phyloP scores from a whole-genome alignment of 1,140 invertebrate genomes.

The Campoletis sonorensis region DNA sequence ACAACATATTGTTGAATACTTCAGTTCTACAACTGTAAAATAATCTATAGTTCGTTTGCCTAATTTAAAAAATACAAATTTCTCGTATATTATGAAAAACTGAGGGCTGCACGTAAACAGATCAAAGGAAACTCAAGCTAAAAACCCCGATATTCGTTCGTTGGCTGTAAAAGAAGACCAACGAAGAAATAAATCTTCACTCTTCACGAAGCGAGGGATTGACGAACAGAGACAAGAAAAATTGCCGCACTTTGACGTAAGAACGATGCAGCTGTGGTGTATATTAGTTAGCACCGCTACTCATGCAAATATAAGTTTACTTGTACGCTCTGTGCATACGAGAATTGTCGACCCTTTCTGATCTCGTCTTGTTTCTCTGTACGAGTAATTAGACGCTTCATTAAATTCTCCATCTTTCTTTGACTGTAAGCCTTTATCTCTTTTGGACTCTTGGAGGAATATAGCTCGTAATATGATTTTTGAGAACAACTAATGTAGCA shows the following conservation, averaged over 20 bases:
- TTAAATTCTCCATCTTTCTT: slow-evolving; percentile 10
- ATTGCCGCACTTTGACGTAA: slow-evolving; percentile 8
- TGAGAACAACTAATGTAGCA: slow-evolving; percentile 51
- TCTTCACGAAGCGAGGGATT: not conserved
- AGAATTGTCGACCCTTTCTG: slow-evolving; percentile 45
- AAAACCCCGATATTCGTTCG: slow-evolving; percentile 4
- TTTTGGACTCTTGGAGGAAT: not conserved
- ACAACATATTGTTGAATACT: no score
- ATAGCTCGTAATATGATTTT: not conserved
- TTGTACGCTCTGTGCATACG: not conserved
- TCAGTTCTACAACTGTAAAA: no score
- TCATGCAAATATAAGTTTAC: not conserved
- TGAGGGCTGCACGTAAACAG: not conserved
- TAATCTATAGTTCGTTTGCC: no score
- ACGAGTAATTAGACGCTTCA: slow-evolving; percentile 44
- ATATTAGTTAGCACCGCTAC: slow-evolving; percentile 9
- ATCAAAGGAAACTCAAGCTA: slow-evolving; percentile 19
- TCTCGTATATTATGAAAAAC: not conserved
- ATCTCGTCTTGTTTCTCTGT: slow-evolving; percentile 26
- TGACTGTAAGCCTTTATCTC: not conserved
- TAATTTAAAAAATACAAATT: not conserved
- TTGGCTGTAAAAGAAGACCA: slow-evolving; percentile 2
- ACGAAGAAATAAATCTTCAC: not conserved
- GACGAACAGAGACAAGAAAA: slow-evolving; percentile 12
- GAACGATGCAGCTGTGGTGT: slow-evolving; percentile 39